A percentile compares a stretch with the other conserved stretches of the same genome.
phyloP scores from a whole-genome alignment of 2,113 vertebrate species.

The Eurystomus gularis region DNA sequence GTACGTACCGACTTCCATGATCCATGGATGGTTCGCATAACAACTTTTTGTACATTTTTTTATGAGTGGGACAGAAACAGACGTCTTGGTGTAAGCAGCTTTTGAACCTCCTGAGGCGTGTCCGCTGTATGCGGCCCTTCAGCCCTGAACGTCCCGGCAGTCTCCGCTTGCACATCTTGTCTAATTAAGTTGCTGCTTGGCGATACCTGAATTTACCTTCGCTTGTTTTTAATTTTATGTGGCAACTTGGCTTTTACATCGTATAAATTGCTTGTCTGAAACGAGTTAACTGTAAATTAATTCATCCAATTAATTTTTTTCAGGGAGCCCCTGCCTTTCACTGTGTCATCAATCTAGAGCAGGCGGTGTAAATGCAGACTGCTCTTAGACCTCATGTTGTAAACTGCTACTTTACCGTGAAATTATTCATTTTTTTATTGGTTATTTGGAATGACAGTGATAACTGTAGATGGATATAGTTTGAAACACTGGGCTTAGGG shows the following conservation, averaged over 20 bases:
- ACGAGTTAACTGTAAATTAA: neutral
- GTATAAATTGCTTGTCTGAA: neutral
- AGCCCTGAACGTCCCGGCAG: neutral
- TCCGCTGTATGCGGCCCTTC: neutral
- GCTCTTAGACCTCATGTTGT: neutral
- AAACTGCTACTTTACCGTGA: conserved; percentile 32
- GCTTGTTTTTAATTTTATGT: neutral
- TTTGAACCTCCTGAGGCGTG: neutral
- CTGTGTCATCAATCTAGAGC: neutral
- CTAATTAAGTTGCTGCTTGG: neutral
- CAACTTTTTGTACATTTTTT: neutral
- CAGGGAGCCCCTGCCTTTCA: neutral
- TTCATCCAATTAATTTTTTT: neutral
- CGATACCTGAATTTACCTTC: neutral
- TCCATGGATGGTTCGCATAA: rapidly evolving
- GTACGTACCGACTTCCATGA: conserved; percentile 55
- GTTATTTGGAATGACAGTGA: conserved; percentile 28
- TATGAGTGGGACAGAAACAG: neutral
- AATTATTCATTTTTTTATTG: conserved; percentile 37
- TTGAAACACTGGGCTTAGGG: conserved; percentile 53
- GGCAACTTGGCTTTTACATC: neutral
- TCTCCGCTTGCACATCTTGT: neutral
- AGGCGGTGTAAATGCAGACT: neutral
- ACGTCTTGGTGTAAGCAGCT: neutral
- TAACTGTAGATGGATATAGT: conserved; percentile 42